Evolutionary conservation across 2,113 vertebrate species (phyloP), one percentile per base, ranked within the genome.

Genomic region (Entomyzon cyanotis): DNA sequence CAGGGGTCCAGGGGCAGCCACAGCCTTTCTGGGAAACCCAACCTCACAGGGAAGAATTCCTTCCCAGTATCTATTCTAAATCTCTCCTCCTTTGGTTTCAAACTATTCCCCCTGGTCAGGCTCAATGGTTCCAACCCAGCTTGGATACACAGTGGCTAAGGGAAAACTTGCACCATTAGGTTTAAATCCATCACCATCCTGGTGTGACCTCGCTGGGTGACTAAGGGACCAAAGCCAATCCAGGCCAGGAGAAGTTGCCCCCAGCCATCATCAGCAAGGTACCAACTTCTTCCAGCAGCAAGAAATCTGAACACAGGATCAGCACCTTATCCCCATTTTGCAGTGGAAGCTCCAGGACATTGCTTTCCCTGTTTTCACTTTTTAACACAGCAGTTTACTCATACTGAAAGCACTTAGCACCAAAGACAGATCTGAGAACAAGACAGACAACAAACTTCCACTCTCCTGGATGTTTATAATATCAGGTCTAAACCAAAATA

Each of bases 21-120:
- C 28, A 59, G n/a, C 23, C 75, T 8, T 60, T 67, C 39, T 25
- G 20, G 20, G 16, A 7, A 39, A 5, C 20, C 30, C n/a, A 35
- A 3, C 7, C 25, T 55, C n/a, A 28, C 28, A 46, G 39, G 1
- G 3, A 60, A 9, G 6, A 60, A 39, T 68, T 68, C n/a, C 46
- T 68, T 59, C 33, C 30, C 56, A 47, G 2, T 12, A 31, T 9
- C 41, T 76, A 14, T 9, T 59, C 28, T 46, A n/a, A 59, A 69
- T 22, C 17, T 68, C 39, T 68, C 35, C 9, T 80, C n/a, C 35
- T 60, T 53, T 17, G 46, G 24, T 27, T 55, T 12, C 27, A 53
- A 69, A 55, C 30, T 16, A 41, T 8, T 53, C 24, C 20, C 4
- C 21, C 30, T 11, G 1, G n/a, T 47, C 55, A 37, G 0, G 0